Conservation (phyloP, 2,113 vertebrate genomes). For the Paramisgurnus dabryanus region DNA sequence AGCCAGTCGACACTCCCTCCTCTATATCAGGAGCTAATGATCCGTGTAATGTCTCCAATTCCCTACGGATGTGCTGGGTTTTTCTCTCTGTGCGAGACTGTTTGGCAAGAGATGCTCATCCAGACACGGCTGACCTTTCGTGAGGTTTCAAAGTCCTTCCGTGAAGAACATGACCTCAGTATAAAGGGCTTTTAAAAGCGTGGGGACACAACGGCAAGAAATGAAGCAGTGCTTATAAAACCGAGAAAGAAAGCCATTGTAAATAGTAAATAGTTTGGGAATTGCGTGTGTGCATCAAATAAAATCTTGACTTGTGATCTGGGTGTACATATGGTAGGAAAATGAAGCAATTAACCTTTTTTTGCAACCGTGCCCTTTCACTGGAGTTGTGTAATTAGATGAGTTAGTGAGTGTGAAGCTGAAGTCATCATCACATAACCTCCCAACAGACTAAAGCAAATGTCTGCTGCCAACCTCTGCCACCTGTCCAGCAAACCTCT, state of each 20-base stretch:
- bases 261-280: background rate
- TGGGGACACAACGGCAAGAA: background rate
- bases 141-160: constrained; percentile 67
- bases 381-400: constrained; percentile 45
- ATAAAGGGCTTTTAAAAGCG: background rate
- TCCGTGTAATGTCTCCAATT: constrained; percentile 82
- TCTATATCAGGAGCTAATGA: constrained; percentile 83
- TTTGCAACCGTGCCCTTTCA: constrained; percentile 36
- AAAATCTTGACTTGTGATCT: constrained; percentile 35
- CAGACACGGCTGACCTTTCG: constrained; percentile 71
- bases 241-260: background rate
- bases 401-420: constrained; percentile 49
- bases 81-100: constrained; percentile 67
- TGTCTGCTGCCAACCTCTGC: constrained; percentile 5
- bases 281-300: background rate
- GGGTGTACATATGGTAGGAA: constrained; percentile 54
- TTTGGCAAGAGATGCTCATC: constrained; percentile 69
- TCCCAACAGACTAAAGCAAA: constrained; percentile 9
- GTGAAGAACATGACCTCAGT: constrained; percentile 45
- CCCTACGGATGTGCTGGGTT: constrained; percentile 65
- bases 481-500: background rate
- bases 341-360: constrained; percentile 59
- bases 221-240: background rate
- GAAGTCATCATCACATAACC: constrained; percentile 37
- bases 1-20: constrained; percentile 76